Conservation (phyloP, 2,888 invertebrate species). For the Dynastes tityus region DNA sequence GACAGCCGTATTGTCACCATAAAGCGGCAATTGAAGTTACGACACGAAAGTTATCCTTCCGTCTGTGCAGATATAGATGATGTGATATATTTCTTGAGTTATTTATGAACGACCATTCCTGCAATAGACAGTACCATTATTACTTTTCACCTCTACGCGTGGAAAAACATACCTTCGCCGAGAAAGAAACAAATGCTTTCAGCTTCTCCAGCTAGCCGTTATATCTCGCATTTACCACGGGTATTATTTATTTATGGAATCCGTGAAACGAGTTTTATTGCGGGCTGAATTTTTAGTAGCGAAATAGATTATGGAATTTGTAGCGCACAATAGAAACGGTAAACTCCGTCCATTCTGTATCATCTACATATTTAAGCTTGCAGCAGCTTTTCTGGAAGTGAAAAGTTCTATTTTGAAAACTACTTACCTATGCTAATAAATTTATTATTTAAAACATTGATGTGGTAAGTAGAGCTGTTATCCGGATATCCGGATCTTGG, state of each 20-base stretch:
- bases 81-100: conserved; percentile 2
- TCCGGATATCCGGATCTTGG: too few relatives aligned
- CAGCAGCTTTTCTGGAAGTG: too few relatives aligned
- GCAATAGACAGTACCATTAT: conserved; percentile 11
- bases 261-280: too few relatives aligned
- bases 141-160: conserved; percentile 1
- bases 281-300: too few relatives aligned
- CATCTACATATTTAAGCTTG: too few relatives aligned
- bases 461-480: too few relatives aligned
- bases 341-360: too few relatives aligned
- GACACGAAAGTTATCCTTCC: background rate
- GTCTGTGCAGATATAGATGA: conserved; percentile 1
- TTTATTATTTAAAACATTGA: too few relatives aligned
- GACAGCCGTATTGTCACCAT: background rate
- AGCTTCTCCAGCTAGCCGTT: background rate
- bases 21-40: background rate
- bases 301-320: too few relatives aligned
- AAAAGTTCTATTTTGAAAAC: too few relatives aligned
- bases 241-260: background rate
- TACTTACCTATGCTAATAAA: too few relatives aligned
- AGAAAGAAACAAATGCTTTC: background rate
- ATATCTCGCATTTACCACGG: background rate
- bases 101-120: conserved; percentile 11
- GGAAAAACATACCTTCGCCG: background rate
- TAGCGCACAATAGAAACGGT: too few relatives aligned